Conservation (phyloP, 1,140 invertebrate genomes). For the Neodiprion virginianus region DNA sequence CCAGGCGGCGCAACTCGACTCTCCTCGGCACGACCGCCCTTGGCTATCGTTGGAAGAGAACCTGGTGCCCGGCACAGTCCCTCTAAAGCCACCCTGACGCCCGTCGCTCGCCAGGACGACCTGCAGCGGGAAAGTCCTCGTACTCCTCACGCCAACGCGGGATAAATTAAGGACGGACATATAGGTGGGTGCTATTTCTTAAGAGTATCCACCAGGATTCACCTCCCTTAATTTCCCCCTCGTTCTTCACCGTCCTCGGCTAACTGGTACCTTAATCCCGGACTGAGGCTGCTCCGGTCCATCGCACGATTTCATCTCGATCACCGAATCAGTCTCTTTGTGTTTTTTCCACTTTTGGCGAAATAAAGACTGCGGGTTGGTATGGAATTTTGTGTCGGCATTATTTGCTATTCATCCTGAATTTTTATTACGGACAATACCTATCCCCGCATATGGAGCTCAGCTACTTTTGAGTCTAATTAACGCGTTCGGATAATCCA, state of each 20-base stretch:
- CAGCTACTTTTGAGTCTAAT: too few relatives aligned
- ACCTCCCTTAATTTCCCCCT: not conserved
- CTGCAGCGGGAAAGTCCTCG: conserved; percentile 35
- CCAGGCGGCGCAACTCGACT: conserved; percentile 46
- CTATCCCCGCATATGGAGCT: too few relatives aligned
- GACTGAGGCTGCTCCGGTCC: too few relatives aligned
- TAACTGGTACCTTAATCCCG: too few relatives aligned
- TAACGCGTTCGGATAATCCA: too few relatives aligned
- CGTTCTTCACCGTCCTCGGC: not conserved
- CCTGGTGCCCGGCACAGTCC: conserved; percentile 51
- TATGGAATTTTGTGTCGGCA: too few relatives aligned
- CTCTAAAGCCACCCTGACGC: conserved; percentile 56
- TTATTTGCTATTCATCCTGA: too few relatives aligned
- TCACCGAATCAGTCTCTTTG: too few relatives aligned
- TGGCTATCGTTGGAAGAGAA: conserved; percentile 34
- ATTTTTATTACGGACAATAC: too few relatives aligned
- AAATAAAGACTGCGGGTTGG: too few relatives aligned
- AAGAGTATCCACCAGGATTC: not conserved
- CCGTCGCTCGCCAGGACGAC: conserved; percentile 38
- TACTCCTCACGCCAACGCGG: conserved; percentile 11
- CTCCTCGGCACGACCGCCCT: conserved; percentile 43
- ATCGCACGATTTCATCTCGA: too few relatives aligned
- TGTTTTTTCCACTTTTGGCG: too few relatives aligned
- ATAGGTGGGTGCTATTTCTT: not conserved
- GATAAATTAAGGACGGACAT: not conserved